phyloP scores from a whole-genome alignment of 2,888 invertebrate genomes.

The Nemotelus pantherinus region DNA sequence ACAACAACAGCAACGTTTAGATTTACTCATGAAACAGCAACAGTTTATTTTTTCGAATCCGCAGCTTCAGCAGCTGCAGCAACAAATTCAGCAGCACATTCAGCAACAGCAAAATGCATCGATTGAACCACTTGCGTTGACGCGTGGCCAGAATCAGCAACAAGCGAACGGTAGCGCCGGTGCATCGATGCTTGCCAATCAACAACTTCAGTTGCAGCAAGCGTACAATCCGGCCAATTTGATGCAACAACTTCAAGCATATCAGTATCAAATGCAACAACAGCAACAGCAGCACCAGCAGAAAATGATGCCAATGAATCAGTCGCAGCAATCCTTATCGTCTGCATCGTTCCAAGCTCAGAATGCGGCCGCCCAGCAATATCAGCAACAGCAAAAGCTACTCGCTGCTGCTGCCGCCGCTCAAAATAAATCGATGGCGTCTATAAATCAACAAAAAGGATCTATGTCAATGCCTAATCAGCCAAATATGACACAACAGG shows the following conservation, averaged over 20 bases:
- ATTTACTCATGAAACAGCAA: constrained; percentile 56
- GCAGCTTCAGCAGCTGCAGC: constrained; percentile 57
- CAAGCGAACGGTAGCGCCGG: constrained; percentile 57
- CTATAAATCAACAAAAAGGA: constrained; percentile 40
- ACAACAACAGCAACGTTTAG: constrained; percentile 55
- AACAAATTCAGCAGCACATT: constrained; percentile 56
- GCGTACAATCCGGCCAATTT: constrained; percentile 56
- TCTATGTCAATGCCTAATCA: constrained; percentile 2
- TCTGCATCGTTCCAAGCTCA: constrained; percentile 46
- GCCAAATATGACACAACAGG: constrained; percentile 53
- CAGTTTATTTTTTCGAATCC: constrained; percentile 54
- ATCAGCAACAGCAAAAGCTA: constrained; percentile 57
- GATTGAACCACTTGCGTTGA: constrained; percentile 57
- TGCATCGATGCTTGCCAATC: constrained; percentile 53
- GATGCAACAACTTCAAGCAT: constrained; percentile 58
- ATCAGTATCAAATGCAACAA: constrained; percentile 64
- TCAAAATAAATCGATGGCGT: constrained; percentile 31
- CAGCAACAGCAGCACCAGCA: constrained; percentile 63
- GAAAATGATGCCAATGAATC: constrained; percentile 50
- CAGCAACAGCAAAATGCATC: constrained; percentile 52
- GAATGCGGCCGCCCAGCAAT: constrained; percentile 65
- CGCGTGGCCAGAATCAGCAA: constrained; percentile 59
- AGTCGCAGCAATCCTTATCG: constrained; percentile 35
- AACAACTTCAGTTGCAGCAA: constrained; percentile 58
- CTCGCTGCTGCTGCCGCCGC: constrained; percentile 42